phyloP scores from a whole-genome alignment of 2,113 vertebrate species.

The Limnothrissa miodon region DNA sequence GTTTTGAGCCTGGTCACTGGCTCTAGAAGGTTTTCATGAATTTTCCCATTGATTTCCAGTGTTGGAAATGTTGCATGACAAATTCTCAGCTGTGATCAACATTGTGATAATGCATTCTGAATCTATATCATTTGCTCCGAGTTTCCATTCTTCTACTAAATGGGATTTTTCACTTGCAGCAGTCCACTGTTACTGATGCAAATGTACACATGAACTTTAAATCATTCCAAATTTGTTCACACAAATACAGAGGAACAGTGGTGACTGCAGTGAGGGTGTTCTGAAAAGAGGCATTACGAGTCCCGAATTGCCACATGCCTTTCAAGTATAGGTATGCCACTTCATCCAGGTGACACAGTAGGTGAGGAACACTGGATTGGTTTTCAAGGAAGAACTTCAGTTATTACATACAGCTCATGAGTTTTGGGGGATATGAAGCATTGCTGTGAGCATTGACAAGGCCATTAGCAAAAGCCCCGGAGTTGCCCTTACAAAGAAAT shows the following conservation, averaged over 20 bases:
- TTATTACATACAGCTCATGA: neutral
- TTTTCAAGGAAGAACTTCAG: neutral
- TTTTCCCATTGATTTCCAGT: neutral
- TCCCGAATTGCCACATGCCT: neutral
- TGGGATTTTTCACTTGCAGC: neutral
- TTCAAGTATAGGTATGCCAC: neutral
- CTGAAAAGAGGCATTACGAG: neutral
- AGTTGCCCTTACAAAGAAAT: constrained; percentile 27
- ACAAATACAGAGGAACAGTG: neutral
- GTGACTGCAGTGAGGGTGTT: neutral
- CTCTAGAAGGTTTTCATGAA: neutral
- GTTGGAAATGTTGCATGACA: neutral
- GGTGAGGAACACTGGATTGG: neutral
- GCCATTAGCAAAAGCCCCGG: neutral
- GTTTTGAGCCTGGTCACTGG: neutral
- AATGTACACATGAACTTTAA: neutral
- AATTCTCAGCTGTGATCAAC: neutral
- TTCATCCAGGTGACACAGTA: neutral
- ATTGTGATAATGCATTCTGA: neutral
- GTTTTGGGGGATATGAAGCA: neutral
- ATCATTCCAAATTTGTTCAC: neutral
- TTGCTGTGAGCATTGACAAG: constrained; percentile 7
- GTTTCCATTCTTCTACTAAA: neutral
- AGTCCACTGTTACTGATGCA: neutral
- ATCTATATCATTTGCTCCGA: neutral